phyloP scores from a whole-genome alignment of 1,140 invertebrate genomes.

The Drosophila lini region DNA sequence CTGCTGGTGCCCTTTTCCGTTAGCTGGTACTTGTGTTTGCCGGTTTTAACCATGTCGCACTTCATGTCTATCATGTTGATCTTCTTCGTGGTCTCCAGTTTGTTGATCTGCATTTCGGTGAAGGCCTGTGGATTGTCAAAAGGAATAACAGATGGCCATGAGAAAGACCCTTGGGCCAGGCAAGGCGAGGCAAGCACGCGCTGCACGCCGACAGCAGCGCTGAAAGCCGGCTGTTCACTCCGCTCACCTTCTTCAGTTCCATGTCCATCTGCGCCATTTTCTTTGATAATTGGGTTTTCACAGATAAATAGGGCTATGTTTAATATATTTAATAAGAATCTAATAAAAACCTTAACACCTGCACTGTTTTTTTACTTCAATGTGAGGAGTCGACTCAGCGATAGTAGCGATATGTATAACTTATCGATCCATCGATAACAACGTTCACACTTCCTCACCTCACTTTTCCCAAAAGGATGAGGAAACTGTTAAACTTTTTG shows the following conservation, averaged over 20 bases:
- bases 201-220: slow-evolving; percentile 8
- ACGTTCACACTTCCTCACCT: background rate
- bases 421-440: background rate
- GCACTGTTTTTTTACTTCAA: slow-evolving; percentile 21
- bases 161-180: slow-evolving; percentile 6
- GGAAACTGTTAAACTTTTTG: background rate
- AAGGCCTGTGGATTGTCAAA: slow-evolving; percentile 63
- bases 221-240: background rate
- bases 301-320: background rate
- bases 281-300: background rate
- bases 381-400: slow-evolving; percentile 1
- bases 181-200: slow-evolving; percentile 39
- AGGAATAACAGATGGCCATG: slow-evolving; percentile 3
- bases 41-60: slow-evolving; percentile 78
- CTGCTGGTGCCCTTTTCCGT: slow-evolving; percentile 79
- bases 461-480: background rate
- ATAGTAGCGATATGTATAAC: background rate
- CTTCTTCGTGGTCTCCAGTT: slow-evolving; percentile 83
- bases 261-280: slow-evolving; percentile 83
- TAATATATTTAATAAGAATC: slow-evolving; percentile 31
- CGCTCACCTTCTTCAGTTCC: slow-evolving; percentile 80
- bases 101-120: slow-evolving; percentile 83
- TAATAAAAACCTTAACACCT: slow-evolving; percentile 54
- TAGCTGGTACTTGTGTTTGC: slow-evolving; percentile 80
- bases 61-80: slow-evolving; percentile 84